Conservation (phyloP, 1,140 invertebrate species). For the Antheraea pernyi region DNA sequence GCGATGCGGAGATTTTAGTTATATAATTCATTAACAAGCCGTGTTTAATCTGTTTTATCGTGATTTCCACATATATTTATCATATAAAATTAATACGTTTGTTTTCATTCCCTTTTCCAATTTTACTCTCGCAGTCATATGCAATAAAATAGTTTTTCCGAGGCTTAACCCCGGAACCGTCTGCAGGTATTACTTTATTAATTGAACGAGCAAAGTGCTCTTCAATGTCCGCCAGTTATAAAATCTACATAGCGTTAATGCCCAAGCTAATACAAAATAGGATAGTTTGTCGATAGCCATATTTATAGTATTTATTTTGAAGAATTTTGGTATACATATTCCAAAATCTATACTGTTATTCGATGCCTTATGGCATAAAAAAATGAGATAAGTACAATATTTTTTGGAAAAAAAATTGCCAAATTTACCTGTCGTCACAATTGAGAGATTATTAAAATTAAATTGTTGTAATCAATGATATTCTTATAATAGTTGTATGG, state of each 20-base stretch:
- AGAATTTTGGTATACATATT: neutral
- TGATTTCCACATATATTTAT: too few species aligned
- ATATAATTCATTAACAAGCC: too few species aligned
- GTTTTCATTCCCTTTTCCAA: neutral
- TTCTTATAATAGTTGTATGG: too few species aligned
- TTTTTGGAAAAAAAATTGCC: too few species aligned
- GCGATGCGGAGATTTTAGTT: too few species aligned
- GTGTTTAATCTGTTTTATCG: too few species aligned
- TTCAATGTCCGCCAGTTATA: conserved; percentile 33
- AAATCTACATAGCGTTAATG: conserved; percentile 28
- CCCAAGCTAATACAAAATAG: neutral
- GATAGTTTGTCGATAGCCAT: neutral
- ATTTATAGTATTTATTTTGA: neutral
- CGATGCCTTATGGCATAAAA: too few species aligned
- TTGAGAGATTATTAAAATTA: too few species aligned
- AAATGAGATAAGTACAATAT: too few species aligned
- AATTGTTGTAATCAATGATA: too few species aligned
- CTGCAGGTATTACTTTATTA: conserved; percentile 36
- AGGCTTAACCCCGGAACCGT: conserved; percentile 24
- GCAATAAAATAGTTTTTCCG: conserved; percentile 24
- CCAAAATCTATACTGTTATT: neutral
- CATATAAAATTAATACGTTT: neutral
- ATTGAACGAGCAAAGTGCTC: conserved; percentile 40
- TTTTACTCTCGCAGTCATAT: conserved; percentile 23
- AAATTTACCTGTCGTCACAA: too few species aligned